phyloP scores from a whole-genome alignment of 2,888 invertebrate species.

The Tiphia femorata region DNA sequence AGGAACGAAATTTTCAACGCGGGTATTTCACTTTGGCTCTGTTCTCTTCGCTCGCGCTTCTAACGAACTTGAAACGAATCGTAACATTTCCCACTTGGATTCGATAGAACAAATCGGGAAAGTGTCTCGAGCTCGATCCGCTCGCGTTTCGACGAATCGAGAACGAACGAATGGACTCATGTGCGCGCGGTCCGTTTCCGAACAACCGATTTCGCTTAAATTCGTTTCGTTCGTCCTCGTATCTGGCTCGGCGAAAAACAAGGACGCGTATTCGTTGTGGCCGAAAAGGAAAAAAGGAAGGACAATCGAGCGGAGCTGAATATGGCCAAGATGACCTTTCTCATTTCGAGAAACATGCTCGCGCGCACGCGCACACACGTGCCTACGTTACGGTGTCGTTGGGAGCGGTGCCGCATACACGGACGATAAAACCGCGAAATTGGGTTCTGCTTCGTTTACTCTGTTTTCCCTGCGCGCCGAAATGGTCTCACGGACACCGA shows the following conservation, averaged over 20 bases:
- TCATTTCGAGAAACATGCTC: background rate
- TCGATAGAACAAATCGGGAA: too few relatives aligned
- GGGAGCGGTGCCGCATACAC: background rate
- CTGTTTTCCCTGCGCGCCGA: conserved; percentile 14
- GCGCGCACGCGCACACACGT: background rate
- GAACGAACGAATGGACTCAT: conserved; percentile 1
- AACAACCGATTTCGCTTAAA: conserved; percentile 23
- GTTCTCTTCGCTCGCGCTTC: too few relatives aligned
- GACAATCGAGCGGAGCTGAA: conserved; percentile 1
- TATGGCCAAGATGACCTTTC: background rate
- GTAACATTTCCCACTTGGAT: too few relatives aligned
- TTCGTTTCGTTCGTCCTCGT: conserved; percentile 21
- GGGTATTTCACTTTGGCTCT: too few relatives aligned
- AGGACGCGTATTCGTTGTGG: conserved; percentile 31
- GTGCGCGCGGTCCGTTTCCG: conserved; percentile 22
- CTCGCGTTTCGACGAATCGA: background rate
- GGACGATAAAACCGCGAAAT: conserved; percentile 28
- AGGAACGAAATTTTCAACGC: too few relatives aligned
- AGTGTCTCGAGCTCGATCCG: too few relatives aligned
- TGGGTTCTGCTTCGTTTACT: conserved; percentile 16
- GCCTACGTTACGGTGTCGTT: background rate
- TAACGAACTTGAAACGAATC: too few relatives aligned
- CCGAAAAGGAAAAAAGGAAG: conserved; percentile 17
- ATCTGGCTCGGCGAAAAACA: conserved; percentile 17
- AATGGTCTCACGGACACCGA: conserved; percentile 5